Percentiles rank a stretch among this genome's conserved stretches.
Conservation (phyloP, 2,113 vertebrate species). For the Neotragus pygmaeus region DNA sequence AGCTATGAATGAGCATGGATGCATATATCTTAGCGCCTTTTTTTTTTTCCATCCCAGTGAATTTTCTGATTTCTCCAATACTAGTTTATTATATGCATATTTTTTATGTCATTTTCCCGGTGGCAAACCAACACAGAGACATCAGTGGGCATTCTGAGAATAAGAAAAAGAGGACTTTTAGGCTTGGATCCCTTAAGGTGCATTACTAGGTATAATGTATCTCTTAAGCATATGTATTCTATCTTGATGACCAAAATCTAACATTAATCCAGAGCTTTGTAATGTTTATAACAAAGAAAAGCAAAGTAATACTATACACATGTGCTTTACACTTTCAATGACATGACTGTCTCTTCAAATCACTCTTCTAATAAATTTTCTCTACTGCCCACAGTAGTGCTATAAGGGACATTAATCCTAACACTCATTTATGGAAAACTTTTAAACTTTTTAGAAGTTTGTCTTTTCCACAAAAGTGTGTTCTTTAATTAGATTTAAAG, state of each 20-base stretch:
- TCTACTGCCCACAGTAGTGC: background rate
- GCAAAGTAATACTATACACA: background rate
- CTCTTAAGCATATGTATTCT: background rate
- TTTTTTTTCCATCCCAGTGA: background rate
- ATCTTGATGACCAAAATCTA: background rate
- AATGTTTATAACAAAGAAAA: background rate
- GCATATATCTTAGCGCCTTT: background rate
- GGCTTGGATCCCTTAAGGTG: background rate
- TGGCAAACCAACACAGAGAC: background rate
- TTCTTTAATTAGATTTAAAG: slow-evolving; percentile 22
- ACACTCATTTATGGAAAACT: background rate
- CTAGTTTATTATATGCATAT: background rate
- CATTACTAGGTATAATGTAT: background rate
- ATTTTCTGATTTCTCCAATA: background rate
- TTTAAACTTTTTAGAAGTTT: slow-evolving; percentile 7
- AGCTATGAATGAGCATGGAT: background rate
- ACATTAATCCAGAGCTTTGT: background rate
- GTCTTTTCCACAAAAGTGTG: background rate
- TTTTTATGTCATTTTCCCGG: background rate
- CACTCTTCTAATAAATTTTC: background rate
- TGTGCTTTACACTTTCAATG: background rate
- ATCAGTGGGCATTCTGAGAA: background rate
- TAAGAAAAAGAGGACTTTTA: background rate
- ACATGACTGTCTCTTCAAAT: background rate
- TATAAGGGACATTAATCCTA: background rate